Evolutionary conservation across 2,113 vertebrate species (phyloP).

Genomic region (Melanotaenia duboulayi): DNA sequence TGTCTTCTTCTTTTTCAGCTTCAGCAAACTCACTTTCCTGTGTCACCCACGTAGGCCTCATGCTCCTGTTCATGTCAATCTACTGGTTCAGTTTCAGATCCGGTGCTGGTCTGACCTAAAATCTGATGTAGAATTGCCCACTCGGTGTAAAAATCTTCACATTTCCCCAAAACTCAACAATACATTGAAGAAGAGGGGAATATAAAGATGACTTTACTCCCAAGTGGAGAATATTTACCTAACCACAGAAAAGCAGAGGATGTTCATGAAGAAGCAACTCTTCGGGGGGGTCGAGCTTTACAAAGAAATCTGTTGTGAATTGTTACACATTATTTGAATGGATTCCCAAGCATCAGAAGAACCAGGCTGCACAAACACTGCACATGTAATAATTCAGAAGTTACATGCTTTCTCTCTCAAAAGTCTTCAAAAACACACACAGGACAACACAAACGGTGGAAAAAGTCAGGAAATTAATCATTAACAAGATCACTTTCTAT

Average conservation of each 20-base stretch:
- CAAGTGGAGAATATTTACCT: neutral
- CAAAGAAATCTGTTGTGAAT: constrained; percentile 1
- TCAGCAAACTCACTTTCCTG: constrained; percentile 5
- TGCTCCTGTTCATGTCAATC: constrained; percentile 39
- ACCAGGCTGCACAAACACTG: neutral
- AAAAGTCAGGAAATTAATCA: constrained; percentile 1
- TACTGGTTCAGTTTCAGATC: constrained; percentile 32
- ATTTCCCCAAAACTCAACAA: neutral
- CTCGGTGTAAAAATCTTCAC: neutral
- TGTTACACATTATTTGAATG: neutral
- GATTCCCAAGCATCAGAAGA: neutral
- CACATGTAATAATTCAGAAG: neutral
- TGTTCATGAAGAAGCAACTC: constrained; percentile 14
- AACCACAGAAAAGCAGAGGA: neutral
- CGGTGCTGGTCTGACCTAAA: constrained; percentile 23
- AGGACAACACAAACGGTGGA: neutral
- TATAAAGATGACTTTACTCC: constrained; percentile 1
- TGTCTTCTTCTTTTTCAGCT: neutral
- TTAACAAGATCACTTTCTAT: neutral
- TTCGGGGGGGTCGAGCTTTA: constrained; percentile 19
- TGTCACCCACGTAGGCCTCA: constrained; percentile 2
- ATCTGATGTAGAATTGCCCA: constrained; percentile 16
- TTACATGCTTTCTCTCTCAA: neutral
- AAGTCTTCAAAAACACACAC: neutral
- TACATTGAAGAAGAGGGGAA: constrained; percentile 4